These are phyloP conservation scores for Beris chalybata DNA, from an alignment of 2,888 invertebrate genomes.

Conservation along the genomic window DNA sequence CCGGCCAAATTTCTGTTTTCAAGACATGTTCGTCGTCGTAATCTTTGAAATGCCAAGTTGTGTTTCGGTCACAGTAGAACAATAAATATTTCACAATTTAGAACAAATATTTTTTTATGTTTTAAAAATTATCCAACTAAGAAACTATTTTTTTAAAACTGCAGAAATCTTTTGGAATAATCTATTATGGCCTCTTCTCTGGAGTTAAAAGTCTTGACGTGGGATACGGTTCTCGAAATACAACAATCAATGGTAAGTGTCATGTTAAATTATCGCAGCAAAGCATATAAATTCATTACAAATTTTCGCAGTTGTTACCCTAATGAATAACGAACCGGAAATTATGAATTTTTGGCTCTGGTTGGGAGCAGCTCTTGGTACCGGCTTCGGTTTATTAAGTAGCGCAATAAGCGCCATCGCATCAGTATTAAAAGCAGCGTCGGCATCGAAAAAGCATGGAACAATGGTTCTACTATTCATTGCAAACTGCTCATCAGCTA, in stretches of 20 bases:
- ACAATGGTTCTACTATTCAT: conserved; percentile 52
- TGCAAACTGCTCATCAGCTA: conserved; percentile 61
- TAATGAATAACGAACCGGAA: conserved; percentile 51
- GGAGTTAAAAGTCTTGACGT: conserved; percentile 81
- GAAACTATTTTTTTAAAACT: conserved; percentile 3
- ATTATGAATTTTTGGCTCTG: conserved; percentile 54
- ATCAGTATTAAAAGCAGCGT: conserved; percentile 54
- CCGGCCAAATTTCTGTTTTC: no score
- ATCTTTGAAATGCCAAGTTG: no score
- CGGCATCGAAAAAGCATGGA: conserved; percentile 51
- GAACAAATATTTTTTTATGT: no score
- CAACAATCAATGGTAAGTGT: conserved; percentile 74
- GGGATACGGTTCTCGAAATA: conserved; percentile 77
- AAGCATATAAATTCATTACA: background rate
- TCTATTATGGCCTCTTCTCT: conserved; percentile 84
- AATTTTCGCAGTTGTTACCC: conserved; percentile 46
- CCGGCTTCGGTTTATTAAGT: conserved; percentile 52
- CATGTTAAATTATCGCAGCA: background rate
- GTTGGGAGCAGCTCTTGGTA: conserved; percentile 53
- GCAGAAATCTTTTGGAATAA: conserved; percentile 63
- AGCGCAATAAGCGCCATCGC: conserved; percentile 55
- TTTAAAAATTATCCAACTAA: no score
- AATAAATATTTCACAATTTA: no score
- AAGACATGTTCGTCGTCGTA: no score
- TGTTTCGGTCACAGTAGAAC: no score